Evolutionary conservation across 2,113 vertebrate species (phyloP), one percentile per base, ranked within the genome.

Genomic region (Nothobranchius kuhntae): DNA sequence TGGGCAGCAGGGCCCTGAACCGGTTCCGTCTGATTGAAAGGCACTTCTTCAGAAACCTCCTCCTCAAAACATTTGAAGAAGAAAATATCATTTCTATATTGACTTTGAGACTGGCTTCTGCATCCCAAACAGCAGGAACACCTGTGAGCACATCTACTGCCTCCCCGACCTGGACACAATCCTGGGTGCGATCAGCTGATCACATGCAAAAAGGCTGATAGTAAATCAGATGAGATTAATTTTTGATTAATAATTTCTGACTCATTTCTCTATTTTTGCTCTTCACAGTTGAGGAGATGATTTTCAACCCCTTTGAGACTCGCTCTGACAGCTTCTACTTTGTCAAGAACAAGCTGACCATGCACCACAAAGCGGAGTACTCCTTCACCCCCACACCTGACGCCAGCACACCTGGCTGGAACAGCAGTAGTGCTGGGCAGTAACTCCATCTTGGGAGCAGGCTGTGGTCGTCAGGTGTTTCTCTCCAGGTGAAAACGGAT

Each of bases 61-160:
- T 87, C 13, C 83, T 92, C 13, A 91, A 92, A 74, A 90, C 81
- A 40, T 92, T 92, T 36, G 21, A 21, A 21, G 21, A 21, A 21
- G 21, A 21, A 21, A 21, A 21, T 21, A 21, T 21, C 21, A 21
- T 21, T 21, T 21, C 21, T 21, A 21, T 21, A 21, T 21, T 21
- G 90, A 92, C 72, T 92, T 91, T 84, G 90, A 92, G 70, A 89
- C 92, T 4, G 90, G 90, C 53, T 92, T 87, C 77, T 92, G 90
- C 73, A 92, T 91, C 65, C 87, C 90, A 4, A 53, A 91, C 86
- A 91, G 88, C 80, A 84, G 87, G 42, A 92, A 92, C 83, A 91
- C 89, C 47, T 91, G 87, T 42, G 89, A 92, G 53, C 90, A 92
- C 79, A 90, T 92, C 63, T 92, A 92, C 83, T 69, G 81, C 52